These are phyloP conservation scores for Heliconius melpomene DNA, from an alignment of 1,140 invertebrate genomes.

Conservation along the genomic window DNA sequence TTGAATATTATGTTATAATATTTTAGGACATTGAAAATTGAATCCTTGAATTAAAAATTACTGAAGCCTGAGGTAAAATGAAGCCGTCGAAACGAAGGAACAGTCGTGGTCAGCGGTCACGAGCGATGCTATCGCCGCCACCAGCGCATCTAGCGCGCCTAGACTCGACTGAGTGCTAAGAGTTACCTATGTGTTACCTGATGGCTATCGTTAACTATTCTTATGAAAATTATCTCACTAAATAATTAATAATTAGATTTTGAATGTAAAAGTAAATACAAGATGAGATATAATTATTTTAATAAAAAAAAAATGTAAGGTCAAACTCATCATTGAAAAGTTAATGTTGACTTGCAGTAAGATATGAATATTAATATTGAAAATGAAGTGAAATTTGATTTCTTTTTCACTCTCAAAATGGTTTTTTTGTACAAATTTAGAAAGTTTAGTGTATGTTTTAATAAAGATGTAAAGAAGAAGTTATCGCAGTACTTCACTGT, in stretches of 20 bases:
- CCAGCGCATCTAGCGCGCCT: slow-evolving; percentile 41
- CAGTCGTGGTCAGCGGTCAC: slow-evolving; percentile 62
- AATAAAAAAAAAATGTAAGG: no score
- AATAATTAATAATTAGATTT: background rate
- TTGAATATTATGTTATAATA: no score
- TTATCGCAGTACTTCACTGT: no score
- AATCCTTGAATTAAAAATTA: slow-evolving; percentile 4
- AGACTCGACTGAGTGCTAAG: slow-evolving; percentile 42
- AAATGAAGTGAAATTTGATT: no score
- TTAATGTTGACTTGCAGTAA: no score
- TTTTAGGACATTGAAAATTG: background rate
- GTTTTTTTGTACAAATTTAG: no score
- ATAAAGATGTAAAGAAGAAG: no score
- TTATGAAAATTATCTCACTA: slow-evolving; percentile 35
- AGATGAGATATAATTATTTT: no score
- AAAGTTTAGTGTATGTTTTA: no score
- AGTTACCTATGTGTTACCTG: slow-evolving; percentile 37
- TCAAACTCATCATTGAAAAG: no score
- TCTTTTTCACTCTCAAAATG: no score
- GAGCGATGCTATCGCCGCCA: slow-evolving; percentile 62
- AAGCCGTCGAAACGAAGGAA: slow-evolving; percentile 56
- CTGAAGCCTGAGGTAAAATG: slow-evolving; percentile 44
- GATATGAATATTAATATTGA: no score
- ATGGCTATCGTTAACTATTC: slow-evolving; percentile 43
- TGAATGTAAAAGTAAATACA: background rate